Evolutionary conservation across 2,888 invertebrate species (phyloP), one percentile per base, ranked within the genome.

Genomic region (Neoaliturus tenellus): DNA sequence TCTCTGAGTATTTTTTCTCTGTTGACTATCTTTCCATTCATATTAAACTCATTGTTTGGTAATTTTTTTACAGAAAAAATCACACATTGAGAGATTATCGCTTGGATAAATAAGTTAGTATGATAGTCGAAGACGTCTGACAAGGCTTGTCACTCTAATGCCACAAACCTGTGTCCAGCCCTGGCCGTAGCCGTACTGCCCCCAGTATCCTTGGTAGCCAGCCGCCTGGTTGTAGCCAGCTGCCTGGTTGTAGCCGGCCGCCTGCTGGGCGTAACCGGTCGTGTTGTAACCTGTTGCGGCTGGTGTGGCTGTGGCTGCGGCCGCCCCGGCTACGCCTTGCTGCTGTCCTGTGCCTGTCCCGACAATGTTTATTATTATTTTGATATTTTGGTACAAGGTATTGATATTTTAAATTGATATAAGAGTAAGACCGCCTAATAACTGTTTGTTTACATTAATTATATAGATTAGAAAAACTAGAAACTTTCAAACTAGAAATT

Each of bases 161-260:
- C 28, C 33, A 55, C 78, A 58, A 23, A 83, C 83, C 75, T 86
- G 85, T 12, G 83, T 81, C 84, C 86, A 85, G 85, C 80, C 81
- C 31, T 86, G 84, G 23, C 84, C 85, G 58, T 87, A 87, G 71
- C 84, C 81, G 39, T 82, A 39, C 39, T 80, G 71, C 33, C 62
- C 82, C 67, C 75, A 75, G 58, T 84, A 83, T 71, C 85, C 84
- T 39, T 81, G 84, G 17, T 67, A 39, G 48, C 69, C 44, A 35
- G 62, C 51, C 14, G 41, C 44, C 31, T 71, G 58, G 69, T 58
- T 55, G 80, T 82, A 84, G 28, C 84, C 84, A 23, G 78, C 1
- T 20, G 25, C 31, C 31, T 71, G 58, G 69, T 58, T 55, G 80
- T 82, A 84, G 28, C 84, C 84, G 33, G 78, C 1, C 12, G 28